phyloP scores from a whole-genome alignment of 2,797 vertebrate species.

The Esox masquinongy region DNA sequence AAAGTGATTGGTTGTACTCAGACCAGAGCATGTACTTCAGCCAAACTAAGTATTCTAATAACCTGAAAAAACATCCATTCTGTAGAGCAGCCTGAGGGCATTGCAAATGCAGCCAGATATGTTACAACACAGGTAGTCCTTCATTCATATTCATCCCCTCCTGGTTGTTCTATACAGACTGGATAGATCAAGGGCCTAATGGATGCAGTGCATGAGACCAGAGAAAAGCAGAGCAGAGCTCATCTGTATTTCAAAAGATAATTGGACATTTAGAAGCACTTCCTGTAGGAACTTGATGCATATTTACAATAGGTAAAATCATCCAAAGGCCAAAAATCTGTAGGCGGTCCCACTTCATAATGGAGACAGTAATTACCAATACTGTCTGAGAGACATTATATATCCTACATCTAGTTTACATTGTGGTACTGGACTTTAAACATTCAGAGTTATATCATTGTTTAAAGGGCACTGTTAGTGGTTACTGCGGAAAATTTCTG shows the following conservation, averaged over 20 bases:
- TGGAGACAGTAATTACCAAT: neutral
- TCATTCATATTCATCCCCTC: constrained; percentile 32
- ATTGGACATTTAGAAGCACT: constrained; percentile 56
- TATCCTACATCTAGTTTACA: neutral
- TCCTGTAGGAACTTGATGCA: constrained; percentile 43
- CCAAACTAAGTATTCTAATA: neutral
- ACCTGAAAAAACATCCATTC: neutral
- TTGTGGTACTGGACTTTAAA: neutral
- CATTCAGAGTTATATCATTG: neutral
- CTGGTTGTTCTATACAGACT: constrained; percentile 10
- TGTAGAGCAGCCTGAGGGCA: neutral
- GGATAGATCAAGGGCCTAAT: constrained; percentile 46
- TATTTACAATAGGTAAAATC: constrained; percentile 51
- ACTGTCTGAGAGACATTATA: neutral
- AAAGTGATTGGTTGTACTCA: neutral
- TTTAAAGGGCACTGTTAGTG: neutral
- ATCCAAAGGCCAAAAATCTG: constrained; percentile 13
- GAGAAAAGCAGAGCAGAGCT: constrained; percentile 31
- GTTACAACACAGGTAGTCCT: constrained; percentile 5
- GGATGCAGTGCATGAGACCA: constrained; percentile 27
- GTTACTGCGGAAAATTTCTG: neutral
- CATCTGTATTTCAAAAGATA: constrained; percentile 66
- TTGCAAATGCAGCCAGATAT: neutral
- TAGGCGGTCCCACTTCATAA: neutral
- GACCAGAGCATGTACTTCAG: neutral